Base-by-base conservation (phyloP, 2,888 invertebrate genomes). In the Nemapogon koenigi region DNA sequence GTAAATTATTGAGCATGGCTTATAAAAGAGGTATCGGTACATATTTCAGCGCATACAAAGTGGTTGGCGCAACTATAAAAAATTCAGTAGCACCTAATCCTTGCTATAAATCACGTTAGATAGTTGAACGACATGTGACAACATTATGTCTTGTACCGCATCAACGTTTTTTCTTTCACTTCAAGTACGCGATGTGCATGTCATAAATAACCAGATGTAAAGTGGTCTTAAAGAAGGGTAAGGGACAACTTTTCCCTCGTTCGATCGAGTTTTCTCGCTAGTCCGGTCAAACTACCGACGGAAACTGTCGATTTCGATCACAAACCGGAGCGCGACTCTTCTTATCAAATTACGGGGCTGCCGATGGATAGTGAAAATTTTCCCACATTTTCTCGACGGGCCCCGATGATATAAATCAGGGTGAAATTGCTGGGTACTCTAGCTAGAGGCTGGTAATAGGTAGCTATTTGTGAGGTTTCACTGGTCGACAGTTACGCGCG, bases 261-360 rank as follows among this genome's bases (percentile, higher is more conserved):
- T 38, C 38, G 65, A 59, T 65, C 67, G 59, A 66, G 75, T 71
- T 75, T 75, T 75, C 76, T 71, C 59, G 56, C 51, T 45, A 47
- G 58, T 67, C 66, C 64, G 65, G 72, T 70, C 65, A 50, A 55
- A 65, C 63, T 59, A 50, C 54, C 55, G 62, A 51, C 67, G 69
- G 69, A 70, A 66, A 78, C 75, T 76, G 71, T 76, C 75, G 70
- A 63, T 78, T 76, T 76, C 75, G 61, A 67, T 63, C 51, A 55
- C 43, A 52, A 62, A 63, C 62, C 62, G 59, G 65, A 64, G 67
- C 63, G 66, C 67, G 75, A 68, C 70, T 67, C 70, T 59, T 57
- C 68, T 69, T 66, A 75, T 76, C 72, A 76, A 76, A 76, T 75
- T 70, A 65, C 62, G 54, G 61, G 62, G 61, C 57, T 59, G 51